phyloP scores from a whole-genome alignment of 2,113 vertebrate species.

The Macquaria australasica region DNA sequence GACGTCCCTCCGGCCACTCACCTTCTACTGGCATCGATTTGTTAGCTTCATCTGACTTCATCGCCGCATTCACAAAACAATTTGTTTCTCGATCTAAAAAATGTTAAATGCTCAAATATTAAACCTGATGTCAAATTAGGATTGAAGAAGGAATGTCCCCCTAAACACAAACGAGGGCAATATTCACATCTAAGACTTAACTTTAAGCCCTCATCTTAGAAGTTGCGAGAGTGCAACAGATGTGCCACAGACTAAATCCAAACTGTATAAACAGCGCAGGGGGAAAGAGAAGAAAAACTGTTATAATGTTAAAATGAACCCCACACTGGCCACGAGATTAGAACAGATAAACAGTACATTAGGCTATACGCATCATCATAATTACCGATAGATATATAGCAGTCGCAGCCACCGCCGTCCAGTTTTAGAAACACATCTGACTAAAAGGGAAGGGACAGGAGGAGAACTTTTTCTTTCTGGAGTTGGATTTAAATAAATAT shows the following conservation, averaged over 20 bases:
- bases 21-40: slow-evolving; percentile 34
- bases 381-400: slow-evolving; percentile 62
- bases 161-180: slow-evolving; percentile 3
- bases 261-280: slow-evolving; percentile 20
- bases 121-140: slow-evolving; percentile 44
- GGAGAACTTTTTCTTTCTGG: slow-evolving; percentile 42
- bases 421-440: slow-evolving; percentile 71
- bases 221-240: slow-evolving; percentile 39
- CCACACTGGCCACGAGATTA: slow-evolving; percentile 74
- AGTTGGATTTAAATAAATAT: slow-evolving; percentile 76
- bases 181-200: slow-evolving; percentile 19
- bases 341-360: slow-evolving; percentile 68
- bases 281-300: slow-evolving; percentile 30
- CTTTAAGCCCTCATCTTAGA: slow-evolving; percentile 29
- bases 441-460: slow-evolving; percentile 52
- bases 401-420: slow-evolving; percentile 61
- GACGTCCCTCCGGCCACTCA: slow-evolving; percentile 23
- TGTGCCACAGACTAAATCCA: slow-evolving; percentile 52
- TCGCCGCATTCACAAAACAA: slow-evolving; percentile 37
- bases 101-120: slow-evolving; percentile 55
- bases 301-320: slow-evolving; percentile 66
- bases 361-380: slow-evolving; percentile 68
- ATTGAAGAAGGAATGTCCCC: background rate
- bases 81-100: slow-evolving; percentile 28
- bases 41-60: slow-evolving; percentile 56